These are phyloP conservation scores for Poecile montanus DNA, from an alignment of 2,797 vertebrate genomes.

Conservation along the genomic window DNA sequence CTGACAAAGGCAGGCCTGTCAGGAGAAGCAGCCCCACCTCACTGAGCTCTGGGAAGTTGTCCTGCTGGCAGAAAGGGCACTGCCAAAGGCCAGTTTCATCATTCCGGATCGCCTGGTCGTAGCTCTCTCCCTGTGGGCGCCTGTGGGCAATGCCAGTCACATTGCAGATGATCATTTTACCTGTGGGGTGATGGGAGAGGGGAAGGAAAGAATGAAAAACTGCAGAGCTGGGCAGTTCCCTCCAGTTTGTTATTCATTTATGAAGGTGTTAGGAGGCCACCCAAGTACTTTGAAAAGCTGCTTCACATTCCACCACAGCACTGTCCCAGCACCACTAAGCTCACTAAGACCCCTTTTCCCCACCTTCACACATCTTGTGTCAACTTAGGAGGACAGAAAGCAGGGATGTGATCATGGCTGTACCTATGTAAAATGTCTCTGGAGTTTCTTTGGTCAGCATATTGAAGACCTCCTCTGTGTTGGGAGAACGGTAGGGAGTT, in stretches of 20 bases:
- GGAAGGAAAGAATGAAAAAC: neutral
- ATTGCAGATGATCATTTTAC: slow-evolving; percentile 94
- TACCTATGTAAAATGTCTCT: slow-evolving; percentile 99
- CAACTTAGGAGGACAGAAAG: neutral
- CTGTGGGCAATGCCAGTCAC: slow-evolving; percentile 98
- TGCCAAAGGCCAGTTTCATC: slow-evolving; percentile 97
- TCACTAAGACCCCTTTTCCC: neutral
- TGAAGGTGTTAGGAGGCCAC: neutral
- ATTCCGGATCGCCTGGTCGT: slow-evolving; percentile 97
- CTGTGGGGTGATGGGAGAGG: slow-evolving; percentile 50
- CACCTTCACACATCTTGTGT: neutral
- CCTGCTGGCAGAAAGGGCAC: slow-evolving; percentile 98
- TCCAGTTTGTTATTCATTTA: rapidly evolving
- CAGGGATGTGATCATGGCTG: slow-evolving; percentile 50
- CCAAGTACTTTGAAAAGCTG: neutral
- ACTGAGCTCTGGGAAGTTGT: slow-evolving; percentile 98
- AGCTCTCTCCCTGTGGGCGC: slow-evolving; percentile 96
- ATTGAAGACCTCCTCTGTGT: slow-evolving; percentile 98
- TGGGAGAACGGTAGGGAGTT: slow-evolving; percentile 90
- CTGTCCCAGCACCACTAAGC: rapidly evolving
- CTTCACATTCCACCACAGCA: neutral
- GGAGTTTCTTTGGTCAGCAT: slow-evolving; percentile 98
- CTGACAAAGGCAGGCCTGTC: neutral
- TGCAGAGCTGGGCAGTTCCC: neutral
- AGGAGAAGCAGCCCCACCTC: slow-evolving; percentile 81